phyloP scores from a whole-genome alignment of 2,797 vertebrate genomes.

The Picus viridis region DNA sequence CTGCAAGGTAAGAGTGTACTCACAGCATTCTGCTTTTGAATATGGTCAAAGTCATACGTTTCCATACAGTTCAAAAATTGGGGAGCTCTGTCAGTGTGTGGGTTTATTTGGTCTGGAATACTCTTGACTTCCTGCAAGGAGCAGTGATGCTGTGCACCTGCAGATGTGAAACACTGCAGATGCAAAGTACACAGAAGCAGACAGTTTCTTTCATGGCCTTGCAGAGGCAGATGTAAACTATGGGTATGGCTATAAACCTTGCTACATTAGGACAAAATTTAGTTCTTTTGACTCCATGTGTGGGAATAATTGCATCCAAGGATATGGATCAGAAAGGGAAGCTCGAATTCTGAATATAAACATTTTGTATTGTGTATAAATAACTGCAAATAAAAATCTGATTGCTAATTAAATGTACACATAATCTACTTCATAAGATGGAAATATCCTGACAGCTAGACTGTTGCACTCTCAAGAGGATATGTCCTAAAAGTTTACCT shows the following conservation, averaged over 20 bases:
- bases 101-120: not conserved
- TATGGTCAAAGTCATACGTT: not conserved
- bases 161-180: conserved; percentile 67
- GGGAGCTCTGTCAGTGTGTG: not conserved
- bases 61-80: not conserved
- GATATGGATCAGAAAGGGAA: not conserved
- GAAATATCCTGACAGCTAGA: not conserved
- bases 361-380: not conserved
- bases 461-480: not conserved
- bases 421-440: not conserved
- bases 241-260: not conserved
- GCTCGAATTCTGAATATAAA: not conserved
- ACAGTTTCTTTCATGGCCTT: conserved; percentile 22
- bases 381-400: not conserved
- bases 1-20: not conserved
- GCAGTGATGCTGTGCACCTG: conserved; percentile 41
- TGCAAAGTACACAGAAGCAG: conserved; percentile 36
- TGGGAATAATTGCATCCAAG: not conserved
- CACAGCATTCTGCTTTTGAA: not conserved
- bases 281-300: not conserved
- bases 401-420: not conserved
- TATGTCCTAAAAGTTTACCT: not conserved
- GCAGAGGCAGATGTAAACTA: not conserved
- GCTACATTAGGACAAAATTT: not conserved
- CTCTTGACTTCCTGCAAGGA: not conserved